Base-by-base conservation (phyloP, 2,888 invertebrate genomes). In the Norana najaformis region DNA sequence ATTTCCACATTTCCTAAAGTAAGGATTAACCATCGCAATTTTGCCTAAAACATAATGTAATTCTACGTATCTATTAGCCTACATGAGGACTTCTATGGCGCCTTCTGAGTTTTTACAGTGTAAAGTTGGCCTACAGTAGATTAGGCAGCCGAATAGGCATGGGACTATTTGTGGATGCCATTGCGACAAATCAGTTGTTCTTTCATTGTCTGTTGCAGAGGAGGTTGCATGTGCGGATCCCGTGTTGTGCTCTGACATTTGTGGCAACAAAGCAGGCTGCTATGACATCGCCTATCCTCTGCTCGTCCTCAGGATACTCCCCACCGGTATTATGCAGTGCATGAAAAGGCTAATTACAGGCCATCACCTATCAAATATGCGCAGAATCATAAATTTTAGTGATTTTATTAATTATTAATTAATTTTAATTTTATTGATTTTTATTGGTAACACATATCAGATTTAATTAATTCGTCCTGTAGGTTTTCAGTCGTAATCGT, bases 241-340 rank as follows among this genome's bases (percentile, higher is more conserved):
- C 16, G 92, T 91, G 23, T 13, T 36, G 23, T 92, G 92, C 83
- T 83, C 41, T n/a, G 82, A 41, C 11, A 90, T 91, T 11, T 92
- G 92, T 82, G 89, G 37, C 35, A 92, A 92, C 89, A 89, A 89
- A 13, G 88, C 82, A n/a, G 92, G 92, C 3, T 92, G 92, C 89
- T 88, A 89, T n/a, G 91, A 92, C 90, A 90, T 92, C 38, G 92
- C 92, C n/a, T 92, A 92, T 82, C 92, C 92, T 30, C 90, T 92
- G 23, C 91, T 92, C 47, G 92, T 92, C 18, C 89, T 91, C 16
- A 47, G 91, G 36, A 90, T 91, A 11, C 88, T 92, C 36, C 92
- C 92, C 18, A 89, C 88, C n/a, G 89, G 89, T 88, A 85, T 69
- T 5, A 85, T 23, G 8, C 36, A 85, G 18, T 39, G 8, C 6